Evolutionary conservation across 2,113 vertebrate species (phyloP).

Genomic region (Gymnocephalus cernua): DNA sequence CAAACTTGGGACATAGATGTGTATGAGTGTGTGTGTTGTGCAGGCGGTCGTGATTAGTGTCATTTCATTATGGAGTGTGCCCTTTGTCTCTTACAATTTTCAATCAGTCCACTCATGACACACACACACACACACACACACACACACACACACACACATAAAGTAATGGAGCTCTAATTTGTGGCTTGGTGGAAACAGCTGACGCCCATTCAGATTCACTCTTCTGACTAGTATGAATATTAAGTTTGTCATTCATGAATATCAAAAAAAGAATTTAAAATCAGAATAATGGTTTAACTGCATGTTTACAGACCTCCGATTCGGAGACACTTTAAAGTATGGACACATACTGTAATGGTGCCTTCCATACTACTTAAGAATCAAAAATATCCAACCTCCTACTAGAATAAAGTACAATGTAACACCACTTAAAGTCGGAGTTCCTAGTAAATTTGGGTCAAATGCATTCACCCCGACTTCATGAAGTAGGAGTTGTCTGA

Average conservation of each 20-base stretch:
- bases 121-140: conserved; percentile 34
- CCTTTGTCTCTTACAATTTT: conserved; percentile 44
- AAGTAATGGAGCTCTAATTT: conserved; percentile 34
- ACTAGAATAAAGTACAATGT: no score
- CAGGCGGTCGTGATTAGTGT: conserved; percentile 39
- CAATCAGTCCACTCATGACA: conserved; percentile 30
- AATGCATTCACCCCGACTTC: no score
- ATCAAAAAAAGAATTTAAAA: conserved; percentile 32
- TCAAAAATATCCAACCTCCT: no score
- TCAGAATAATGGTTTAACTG: not conserved
- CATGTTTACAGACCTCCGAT: not conserved
- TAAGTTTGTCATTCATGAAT: conserved; percentile 30
- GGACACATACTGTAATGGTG: no score
- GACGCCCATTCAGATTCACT: conserved; percentile 16
- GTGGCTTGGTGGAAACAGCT: conserved; percentile 40
- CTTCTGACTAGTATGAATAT: conserved; percentile 24
- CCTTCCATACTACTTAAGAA: no score
- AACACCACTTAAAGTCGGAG: no score
- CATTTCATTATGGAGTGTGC: conserved; percentile 45
- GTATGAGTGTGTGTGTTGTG: not conserved
- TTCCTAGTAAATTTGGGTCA: no score
- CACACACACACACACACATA: conserved; percentile 15
- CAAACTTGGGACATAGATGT: not conserved
- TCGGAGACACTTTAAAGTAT: no score
- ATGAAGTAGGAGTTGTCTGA: no score